Percentiles rank a stretch among this genome's conserved stretches.
These are phyloP conservation scores for Drosophila meridionalis DNA, from an alignment of 2,888 invertebrate species.

Conservation along the genomic window DNA sequence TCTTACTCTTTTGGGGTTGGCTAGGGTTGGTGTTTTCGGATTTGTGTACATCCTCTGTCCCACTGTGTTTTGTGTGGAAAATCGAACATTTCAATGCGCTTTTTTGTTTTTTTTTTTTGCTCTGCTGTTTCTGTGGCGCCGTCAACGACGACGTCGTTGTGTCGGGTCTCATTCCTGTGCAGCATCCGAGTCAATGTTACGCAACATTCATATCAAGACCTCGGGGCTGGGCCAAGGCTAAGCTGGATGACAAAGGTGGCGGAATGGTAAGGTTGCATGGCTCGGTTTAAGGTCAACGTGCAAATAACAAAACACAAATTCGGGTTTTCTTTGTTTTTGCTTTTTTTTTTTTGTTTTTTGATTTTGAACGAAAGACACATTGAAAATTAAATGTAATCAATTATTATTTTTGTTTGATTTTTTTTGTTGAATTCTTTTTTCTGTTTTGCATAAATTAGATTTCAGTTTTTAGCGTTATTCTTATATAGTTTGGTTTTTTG, in stretches of 20 bases:
- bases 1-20: slow-evolving; percentile 2
- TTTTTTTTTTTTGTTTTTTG: slow-evolving; percentile 64
- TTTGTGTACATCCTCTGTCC: slow-evolving; percentile 17
- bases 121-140: slow-evolving; percentile 45
- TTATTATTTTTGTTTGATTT: slow-evolving; percentile 33
- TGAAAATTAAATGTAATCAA: slow-evolving; percentile 82
- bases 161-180: slow-evolving; percentile 30
- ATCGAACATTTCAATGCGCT: slow-evolving; percentile 68
- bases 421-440: slow-evolving; percentile 36
- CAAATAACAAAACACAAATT: slow-evolving; percentile 62
- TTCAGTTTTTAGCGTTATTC: slow-evolving; percentile 68
- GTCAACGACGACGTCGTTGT: slow-evolving; percentile 41
- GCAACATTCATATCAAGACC: slow-evolving; percentile 60
- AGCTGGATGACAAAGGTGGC: slow-evolving; percentile 1
- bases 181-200: slow-evolving; percentile 67
- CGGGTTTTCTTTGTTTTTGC: slow-evolving; percentile 26
- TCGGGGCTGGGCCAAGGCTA: slow-evolving; percentile 62
- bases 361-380: slow-evolving; percentile 83
- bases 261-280: slow-evolving; percentile 4
- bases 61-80: slow-evolving; percentile 51
- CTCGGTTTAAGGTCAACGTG: slow-evolving; percentile 59
- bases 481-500: slow-evolving; percentile 53
- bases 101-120: slow-evolving; percentile 5
- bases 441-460: slow-evolving; percentile 69
- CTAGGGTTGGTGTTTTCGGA: not conserved